Base-by-base conservation (phyloP, 1,140 invertebrate species). In the Elymnias hypermnestra region DNA sequence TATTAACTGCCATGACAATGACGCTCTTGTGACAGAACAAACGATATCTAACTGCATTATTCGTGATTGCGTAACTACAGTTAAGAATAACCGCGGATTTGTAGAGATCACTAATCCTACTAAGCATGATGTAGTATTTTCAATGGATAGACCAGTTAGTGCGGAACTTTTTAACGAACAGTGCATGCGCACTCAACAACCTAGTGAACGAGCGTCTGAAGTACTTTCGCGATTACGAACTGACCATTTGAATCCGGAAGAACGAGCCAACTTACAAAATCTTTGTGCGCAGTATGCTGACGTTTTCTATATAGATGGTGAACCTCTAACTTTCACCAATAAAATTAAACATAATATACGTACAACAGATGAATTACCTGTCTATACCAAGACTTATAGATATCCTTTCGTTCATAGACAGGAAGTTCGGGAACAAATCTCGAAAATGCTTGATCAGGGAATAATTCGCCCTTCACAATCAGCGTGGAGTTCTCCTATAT, bases 211-310 rank as follows among this genome's bases (percentile, higher is more conserved):
- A 21, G 19, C 19, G 19, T 21, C 1, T 6, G 31, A 40, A 19
- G 40, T 55, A 13, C 13, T 55, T 14, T 42, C 44, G 14, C 43
- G 39, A 3, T 43, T 48, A 35, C 25, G 45, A 7, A 54, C 40
- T 7, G 29, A 41, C 25, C 45, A 54, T 35, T 19, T 54, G 9
- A 48, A 49, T 28, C 19, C 19, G 19, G 19, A 21, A 21, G 6
- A 21, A 49, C 45, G 45, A 13, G 25, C 45, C 29, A 31, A 54
- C 9, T 22, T 48, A 21, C 15, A 42, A 31, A 26, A n/a, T 36
- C 38, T 45, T 19, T 41, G 25, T 53, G 13, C 43, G 7, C 19
- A 37, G 17, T 46, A 47, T 42, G 19, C 22, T 10, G 49, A 52
- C n/a, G 26, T 52, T 2, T 40, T 45, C 19, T 43, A 45, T 19